phyloP scores from a whole-genome alignment of 2,888 invertebrate species.

The Protonemura montana region DNA sequence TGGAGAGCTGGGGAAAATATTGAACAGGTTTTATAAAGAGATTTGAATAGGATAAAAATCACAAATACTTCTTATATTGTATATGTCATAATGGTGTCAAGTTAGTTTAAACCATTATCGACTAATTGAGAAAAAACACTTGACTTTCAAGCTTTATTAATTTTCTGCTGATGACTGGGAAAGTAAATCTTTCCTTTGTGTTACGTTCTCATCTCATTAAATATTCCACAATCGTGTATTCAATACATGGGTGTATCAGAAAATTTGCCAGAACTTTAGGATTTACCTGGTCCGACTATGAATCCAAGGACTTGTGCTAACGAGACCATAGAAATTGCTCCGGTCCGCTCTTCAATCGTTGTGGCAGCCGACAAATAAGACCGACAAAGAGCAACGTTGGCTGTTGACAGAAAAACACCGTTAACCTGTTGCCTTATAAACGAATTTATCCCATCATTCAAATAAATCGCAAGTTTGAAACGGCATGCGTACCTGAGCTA shows the following conservation, averaged over 20 bases:
- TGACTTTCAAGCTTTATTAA: no score
- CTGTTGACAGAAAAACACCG: conserved; percentile 59
- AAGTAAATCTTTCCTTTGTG: no score
- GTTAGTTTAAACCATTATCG: no score
- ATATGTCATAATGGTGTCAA: no score
- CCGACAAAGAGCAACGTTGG: conserved; percentile 83
- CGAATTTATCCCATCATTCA: background rate
- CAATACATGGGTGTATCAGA: no score
- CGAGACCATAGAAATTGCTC: conserved; percentile 83
- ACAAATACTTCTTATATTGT: no score
- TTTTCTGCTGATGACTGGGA: no score
- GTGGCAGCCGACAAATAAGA: conserved; percentile 88
- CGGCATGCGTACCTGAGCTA: conserved; percentile 75
- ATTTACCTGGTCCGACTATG: conserved; percentile 75
- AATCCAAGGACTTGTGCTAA: conserved; percentile 83
- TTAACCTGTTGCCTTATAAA: no score
- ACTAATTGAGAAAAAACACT: no score
- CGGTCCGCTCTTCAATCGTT: conserved; percentile 78
- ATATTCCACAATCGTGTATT: no score
- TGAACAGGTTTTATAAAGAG: background rate
- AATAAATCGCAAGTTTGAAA: background rate
- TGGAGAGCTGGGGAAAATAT: conserved; percentile 67
- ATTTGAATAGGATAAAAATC: no score
- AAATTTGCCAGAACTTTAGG: background rate
- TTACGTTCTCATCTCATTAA: no score